phyloP scores from a whole-genome alignment of 2,888 invertebrate genomes.

The Xestoiulus laeticollis region DNA sequence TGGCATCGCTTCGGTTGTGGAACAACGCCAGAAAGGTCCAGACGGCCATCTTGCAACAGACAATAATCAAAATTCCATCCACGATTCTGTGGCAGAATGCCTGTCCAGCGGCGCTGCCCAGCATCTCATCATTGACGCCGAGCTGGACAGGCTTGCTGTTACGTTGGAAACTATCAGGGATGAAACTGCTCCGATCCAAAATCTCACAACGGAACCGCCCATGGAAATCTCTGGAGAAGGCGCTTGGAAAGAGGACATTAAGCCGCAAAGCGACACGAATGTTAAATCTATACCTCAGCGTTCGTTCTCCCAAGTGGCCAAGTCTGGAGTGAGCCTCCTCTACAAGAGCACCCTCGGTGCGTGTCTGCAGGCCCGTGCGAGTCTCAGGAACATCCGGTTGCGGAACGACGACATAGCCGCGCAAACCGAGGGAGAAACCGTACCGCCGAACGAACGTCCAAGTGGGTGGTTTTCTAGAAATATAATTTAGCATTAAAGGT shows the following conservation, averaged over 20 bases:
- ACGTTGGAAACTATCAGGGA: background rate
- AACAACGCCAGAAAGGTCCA: background rate
- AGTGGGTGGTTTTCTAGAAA: background rate
- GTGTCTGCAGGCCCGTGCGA: background rate
- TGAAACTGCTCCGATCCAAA: background rate
- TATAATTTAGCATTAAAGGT: background rate
- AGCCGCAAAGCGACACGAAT: background rate
- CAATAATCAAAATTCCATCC: constrained; percentile 46
- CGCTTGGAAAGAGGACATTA: background rate
- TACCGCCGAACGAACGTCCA: background rate
- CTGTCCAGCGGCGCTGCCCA: background rate
- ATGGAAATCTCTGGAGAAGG: constrained; percentile 85
- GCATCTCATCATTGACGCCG: background rate
- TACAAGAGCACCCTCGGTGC: constrained; percentile 49
- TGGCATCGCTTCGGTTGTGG: background rate
- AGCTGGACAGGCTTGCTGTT: background rate
- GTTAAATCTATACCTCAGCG: constrained; percentile 71
- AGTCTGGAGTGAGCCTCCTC: constrained; percentile 65
- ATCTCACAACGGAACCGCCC: constrained; percentile 59
- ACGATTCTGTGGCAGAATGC: background rate
- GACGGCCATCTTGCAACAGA: constrained; percentile 6
- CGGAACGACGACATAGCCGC: background rate
- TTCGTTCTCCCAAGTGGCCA: constrained; percentile 84
- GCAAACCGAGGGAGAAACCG: background rate
- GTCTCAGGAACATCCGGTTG: background rate